These are phyloP conservation scores for Atherinosoma microstoma DNA, from an alignment of 2,797 vertebrate species.

Conservation along the genomic window DNA sequence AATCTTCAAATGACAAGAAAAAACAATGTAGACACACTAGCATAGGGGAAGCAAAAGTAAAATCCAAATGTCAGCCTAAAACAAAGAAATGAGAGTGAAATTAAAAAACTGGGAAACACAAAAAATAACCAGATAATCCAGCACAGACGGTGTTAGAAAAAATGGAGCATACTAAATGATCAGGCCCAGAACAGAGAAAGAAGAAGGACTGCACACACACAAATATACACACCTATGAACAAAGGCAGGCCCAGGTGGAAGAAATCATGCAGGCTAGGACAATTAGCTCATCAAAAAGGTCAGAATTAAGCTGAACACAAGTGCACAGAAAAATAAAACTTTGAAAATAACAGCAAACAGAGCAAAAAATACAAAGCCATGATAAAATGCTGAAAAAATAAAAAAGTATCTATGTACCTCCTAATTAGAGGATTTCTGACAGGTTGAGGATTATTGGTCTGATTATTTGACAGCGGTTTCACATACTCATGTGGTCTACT, in stretches of 20 bases:
- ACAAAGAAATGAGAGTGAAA: neutral
- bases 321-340: neutral
- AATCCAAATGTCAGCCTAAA: neutral
- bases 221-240: neutral
- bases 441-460: neutral
- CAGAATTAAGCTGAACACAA: neutral
- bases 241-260: neutral
- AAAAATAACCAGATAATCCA: neutral
- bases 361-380: neutral
- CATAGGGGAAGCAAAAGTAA: neutral
- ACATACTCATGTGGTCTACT: neutral
- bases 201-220: neutral
- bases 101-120: neutral
- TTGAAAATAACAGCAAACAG: neutral
- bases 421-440: neutral
- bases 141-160: neutral
- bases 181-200: neutral
- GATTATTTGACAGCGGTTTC: conserved; percentile 18
- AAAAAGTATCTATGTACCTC: neutral
- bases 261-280: neutral
- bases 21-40: neutral
- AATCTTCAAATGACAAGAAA: neutral
- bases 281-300: neutral
- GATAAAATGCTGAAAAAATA: neutral
- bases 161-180: neutral